Evolutionary conservation across 2,888 invertebrate genomes (phyloP), one percentile per base, ranked within the genome.

Genomic region (Mythimna impura): DNA sequence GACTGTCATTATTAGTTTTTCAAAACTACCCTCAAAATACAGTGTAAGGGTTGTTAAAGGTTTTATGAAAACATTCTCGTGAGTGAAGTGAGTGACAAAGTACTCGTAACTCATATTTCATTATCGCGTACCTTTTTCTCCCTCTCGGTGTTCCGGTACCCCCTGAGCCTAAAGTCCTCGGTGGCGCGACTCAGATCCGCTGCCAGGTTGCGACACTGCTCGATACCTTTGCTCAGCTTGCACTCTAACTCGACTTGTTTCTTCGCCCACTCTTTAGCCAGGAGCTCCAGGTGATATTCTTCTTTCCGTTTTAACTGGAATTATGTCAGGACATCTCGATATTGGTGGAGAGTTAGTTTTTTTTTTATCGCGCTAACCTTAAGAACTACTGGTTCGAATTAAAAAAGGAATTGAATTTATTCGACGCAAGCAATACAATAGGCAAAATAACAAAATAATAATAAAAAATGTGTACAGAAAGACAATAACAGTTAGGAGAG

Each of bases 131-230:
- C 96, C 93, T 96, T 96, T 22, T 92, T 94, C 90, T 97, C 97
- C 69, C 97, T 92, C 84, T 97, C 96, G 0, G 96, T 92, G 80
- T 96, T 96, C 81, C 96, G 91, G 69, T 95, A 94, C 8, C 96
- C 96, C 5, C 96, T 87, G 3, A 94, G 90, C 36, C 96, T 84
- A 71, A 97, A 95, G 90, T 97, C 97, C 61, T 97, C 96, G 0
- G 97, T 97, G n/a, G 97, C 97, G n/a, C 94, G 92, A 80, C 97
- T 96, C 12, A 98, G 93, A 78, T 97, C 97, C 0, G 96, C 94
- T 0, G 97, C 97, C 1, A 98, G 90, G 43, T 92, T 91, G 75
- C 97, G 96, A 82, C 97, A 97, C 86, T 97, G 97, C 62, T 97
- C 96, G 7, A 97, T 94, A 65, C 97, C 97, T 8, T 93, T 93